These are phyloP conservation scores for Tridacna gigas DNA, from an alignment of 2,888 invertebrate genomes.

Conservation along the genomic window DNA sequence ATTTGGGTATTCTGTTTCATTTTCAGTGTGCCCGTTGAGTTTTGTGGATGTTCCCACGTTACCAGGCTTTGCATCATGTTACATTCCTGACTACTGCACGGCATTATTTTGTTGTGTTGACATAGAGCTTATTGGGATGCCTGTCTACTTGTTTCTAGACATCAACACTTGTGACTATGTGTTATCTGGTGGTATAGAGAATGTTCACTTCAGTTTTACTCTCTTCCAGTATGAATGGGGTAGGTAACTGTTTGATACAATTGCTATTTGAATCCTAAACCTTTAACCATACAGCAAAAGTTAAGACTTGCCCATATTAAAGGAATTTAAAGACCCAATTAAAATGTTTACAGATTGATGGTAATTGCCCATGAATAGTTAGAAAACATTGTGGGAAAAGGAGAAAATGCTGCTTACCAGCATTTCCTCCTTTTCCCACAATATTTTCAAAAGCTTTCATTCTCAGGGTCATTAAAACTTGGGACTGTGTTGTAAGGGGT, in stretches of 20 bases:
- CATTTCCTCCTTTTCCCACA: too few species aligned
- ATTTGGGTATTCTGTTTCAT: neutral
- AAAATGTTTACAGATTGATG: too few species aligned
- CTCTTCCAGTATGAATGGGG: slow-evolving; percentile 71
- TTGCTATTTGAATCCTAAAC: too few species aligned
- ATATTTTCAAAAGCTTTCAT: too few species aligned
- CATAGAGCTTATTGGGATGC: slow-evolving; percentile 53
- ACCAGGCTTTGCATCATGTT: slow-evolving; percentile 58
- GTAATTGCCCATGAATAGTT: too few species aligned
- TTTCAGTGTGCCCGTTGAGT: slow-evolving; percentile 62
- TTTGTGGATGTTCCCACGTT: slow-evolving; percentile 53
- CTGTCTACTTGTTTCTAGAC: slow-evolving; percentile 67
- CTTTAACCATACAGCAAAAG: too few species aligned
- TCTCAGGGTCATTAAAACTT: too few species aligned
- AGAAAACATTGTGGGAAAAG: too few species aligned
- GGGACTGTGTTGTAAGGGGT: too few species aligned
- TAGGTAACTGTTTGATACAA: slow-evolving; percentile 29
- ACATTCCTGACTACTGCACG: slow-evolving; percentile 58
- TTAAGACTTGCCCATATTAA: neutral
- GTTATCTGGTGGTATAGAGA: slow-evolving; percentile 70
- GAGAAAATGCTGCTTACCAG: too few species aligned
- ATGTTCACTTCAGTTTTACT: slow-evolving; percentile 60
- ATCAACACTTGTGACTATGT: slow-evolving; percentile 70
- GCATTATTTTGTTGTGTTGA: slow-evolving; percentile 67
- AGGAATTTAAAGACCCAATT: too few species aligned